These are phyloP conservation scores for Aptenodytes patagonicus DNA, from an alignment of 2,113 vertebrate species.

Conservation along the genomic window DNA sequence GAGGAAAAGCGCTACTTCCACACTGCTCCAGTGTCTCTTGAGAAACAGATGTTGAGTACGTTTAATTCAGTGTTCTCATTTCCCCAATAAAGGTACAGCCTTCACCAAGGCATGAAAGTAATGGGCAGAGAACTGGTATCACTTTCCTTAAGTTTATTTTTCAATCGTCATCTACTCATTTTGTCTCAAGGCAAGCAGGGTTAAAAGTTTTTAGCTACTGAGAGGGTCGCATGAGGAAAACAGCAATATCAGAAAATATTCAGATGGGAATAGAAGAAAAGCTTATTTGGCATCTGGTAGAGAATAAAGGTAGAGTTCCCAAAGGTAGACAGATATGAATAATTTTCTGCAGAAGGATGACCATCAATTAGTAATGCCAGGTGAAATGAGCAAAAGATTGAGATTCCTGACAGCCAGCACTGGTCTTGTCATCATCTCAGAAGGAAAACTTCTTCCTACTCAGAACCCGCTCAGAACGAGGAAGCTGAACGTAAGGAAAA, in stretches of 20 bases:
- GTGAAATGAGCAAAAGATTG: not conserved
- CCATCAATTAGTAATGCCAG: not conserved
- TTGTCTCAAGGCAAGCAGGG: not conserved
- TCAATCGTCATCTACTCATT: not conserved
- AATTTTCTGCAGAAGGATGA: not conserved
- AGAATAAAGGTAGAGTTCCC: not conserved
- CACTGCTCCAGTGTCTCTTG: not conserved
- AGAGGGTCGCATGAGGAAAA: not conserved
- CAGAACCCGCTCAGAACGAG: not conserved
- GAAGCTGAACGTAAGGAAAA: not conserved
- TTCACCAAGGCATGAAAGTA: not conserved
- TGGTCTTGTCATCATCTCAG: not conserved
- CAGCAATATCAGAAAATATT: not conserved
- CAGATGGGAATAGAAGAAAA: not conserved
- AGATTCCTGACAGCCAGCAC: not conserved
- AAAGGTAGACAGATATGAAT: not conserved
- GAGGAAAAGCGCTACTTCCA: not conserved
- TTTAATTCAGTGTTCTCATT: constrained; percentile 15
- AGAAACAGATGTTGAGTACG: not conserved
- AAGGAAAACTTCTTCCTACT: not conserved
- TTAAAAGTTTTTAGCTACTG: not conserved
- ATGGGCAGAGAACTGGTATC: not conserved
- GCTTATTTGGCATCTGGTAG: not conserved
- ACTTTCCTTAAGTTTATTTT: not conserved
- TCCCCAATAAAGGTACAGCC: not conserved